phyloP scores from a whole-genome alignment of 2,888 invertebrate species.

The Phymatocera aterrima region DNA sequence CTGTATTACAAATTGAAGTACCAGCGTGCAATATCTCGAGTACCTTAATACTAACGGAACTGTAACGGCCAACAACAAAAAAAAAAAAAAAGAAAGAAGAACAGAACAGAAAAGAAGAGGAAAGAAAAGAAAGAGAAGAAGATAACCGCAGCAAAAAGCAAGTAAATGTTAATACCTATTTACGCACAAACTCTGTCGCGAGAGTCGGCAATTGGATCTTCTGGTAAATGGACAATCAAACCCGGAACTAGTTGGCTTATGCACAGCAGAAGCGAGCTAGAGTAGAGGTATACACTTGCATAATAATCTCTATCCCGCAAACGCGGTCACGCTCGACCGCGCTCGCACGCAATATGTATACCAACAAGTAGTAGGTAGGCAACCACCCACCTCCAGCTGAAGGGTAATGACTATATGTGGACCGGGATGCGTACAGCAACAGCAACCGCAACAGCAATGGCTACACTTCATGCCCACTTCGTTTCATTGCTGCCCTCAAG shows the following conservation, averaged over 20 bases:
- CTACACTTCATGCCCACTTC: neutral
- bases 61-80: too few species aligned
- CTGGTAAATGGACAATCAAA: constrained; percentile 60
- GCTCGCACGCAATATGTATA: constrained; percentile 52
- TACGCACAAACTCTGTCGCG: neutral
- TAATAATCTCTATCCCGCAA: constrained; percentile 58
- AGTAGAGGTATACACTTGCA: constrained; percentile 55
- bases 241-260: constrained; percentile 57
- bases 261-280: neutral
- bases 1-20: too few species aligned
- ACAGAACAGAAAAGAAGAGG: neutral
- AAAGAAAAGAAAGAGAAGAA: neutral
- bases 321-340: constrained; percentile 51
- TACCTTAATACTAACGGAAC: too few species aligned
- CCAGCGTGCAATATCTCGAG: too few species aligned
- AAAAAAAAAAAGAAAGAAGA: too few species aligned
- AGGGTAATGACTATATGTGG: constrained; percentile 42
- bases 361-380: constrained; percentile 46
- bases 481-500: neutral
- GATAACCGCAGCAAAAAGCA: neutral
- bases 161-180: neutral
- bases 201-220: constrained; percentile 46
- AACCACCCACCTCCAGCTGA: neutral
- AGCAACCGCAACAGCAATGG: neutral
- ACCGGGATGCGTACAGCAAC: constrained; percentile 20